phyloP scores from a whole-genome alignment of 2,797 vertebrate genomes.

The Artibeus jamaicensis region DNA sequence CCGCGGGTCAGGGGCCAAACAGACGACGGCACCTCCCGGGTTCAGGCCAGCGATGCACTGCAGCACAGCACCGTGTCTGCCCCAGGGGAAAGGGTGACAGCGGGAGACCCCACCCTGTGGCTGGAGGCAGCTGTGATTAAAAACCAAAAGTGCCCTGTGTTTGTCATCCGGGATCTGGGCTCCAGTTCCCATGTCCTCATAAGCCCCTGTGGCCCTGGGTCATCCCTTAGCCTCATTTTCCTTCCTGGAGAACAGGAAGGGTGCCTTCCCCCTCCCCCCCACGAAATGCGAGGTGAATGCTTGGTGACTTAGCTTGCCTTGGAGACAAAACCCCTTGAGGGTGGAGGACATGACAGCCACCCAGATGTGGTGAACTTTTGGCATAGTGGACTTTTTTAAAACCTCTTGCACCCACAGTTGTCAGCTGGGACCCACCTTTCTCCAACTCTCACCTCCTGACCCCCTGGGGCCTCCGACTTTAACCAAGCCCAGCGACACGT shows the following conservation, averaged over 20 bases:
- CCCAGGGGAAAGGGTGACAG: background rate
- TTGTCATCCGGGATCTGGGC: background rate
- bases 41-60: background rate
- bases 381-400: no score
- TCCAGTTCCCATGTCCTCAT: background rate
- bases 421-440: background rate
- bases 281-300: background rate
- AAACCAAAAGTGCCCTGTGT: background rate
- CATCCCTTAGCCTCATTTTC: background rate
- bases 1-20: no score
- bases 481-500: background rate
- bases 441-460: background rate
- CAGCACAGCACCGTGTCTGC: background rate
- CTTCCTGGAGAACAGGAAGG: background rate
- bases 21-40: background rate
- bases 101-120: accelerated
- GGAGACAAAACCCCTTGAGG: background rate
- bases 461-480: background rate
- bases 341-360: background rate
- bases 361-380: background rate
- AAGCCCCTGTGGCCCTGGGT: background rate
- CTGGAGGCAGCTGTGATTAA: background rate
- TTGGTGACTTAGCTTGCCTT: background rate
- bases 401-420: background rate
- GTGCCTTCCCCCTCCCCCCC: accelerated